phyloP scores from a whole-genome alignment of 2,113 vertebrate species.

The Sclerurus mexicanus region DNA sequence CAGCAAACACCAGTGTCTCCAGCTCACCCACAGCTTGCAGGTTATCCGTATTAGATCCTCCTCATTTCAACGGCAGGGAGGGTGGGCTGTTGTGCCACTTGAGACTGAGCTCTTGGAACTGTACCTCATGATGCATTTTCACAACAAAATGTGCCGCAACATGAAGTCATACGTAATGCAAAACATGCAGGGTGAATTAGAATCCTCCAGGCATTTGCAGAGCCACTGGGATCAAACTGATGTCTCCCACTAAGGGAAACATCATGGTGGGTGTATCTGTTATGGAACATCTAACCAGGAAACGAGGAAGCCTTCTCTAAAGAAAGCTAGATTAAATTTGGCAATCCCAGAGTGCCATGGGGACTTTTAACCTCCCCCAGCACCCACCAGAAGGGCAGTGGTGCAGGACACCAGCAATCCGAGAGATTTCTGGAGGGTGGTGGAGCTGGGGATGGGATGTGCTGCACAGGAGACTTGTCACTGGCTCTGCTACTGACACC shows the following conservation, averaged over 20 bases:
- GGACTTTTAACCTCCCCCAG: not conserved
- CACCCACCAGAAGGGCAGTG: not conserved
- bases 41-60: not conserved
- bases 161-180: too few relatives aligned
- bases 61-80: not conserved
- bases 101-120: not conserved
- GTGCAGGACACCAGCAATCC: not conserved
- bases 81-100: not conserved
- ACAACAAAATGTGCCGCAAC: not conserved
- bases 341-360: not conserved
- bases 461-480: not conserved
- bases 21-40: not conserved
- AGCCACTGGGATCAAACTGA: not conserved
- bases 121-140: not conserved
- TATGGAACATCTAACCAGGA: not conserved
- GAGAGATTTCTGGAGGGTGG: not conserved
- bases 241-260: not conserved
- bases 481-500: not conserved
- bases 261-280: not conserved
- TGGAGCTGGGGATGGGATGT: not conserved
- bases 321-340: not conserved
- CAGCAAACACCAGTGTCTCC: slow-evolving; percentile 9
- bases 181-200: not conserved
- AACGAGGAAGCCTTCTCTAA: not conserved
- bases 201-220: not conserved